phyloP scores from a whole-genome alignment of 2,113 vertebrate genomes.

The Noctilio leporinus region DNA sequence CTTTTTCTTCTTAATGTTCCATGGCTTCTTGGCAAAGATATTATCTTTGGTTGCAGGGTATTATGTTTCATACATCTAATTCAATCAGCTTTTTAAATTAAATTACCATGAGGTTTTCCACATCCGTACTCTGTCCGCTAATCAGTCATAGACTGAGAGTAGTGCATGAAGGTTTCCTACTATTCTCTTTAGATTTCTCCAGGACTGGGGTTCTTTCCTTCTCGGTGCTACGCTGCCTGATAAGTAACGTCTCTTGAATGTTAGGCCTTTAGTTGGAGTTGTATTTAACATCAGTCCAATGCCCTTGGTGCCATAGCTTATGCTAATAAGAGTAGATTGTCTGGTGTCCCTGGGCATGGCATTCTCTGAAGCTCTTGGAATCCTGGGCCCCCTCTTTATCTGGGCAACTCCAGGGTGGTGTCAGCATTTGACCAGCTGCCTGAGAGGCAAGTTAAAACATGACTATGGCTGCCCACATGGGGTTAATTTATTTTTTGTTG shows the following conservation, averaged over 20 bases:
- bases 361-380: not conserved
- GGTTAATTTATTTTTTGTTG: not conserved
- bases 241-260: not conserved
- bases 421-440: not conserved
- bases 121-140: not conserved
- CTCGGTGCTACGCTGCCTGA: not conserved
- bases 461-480: rapidly evolving
- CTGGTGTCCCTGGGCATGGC: no score
- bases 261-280: not conserved
- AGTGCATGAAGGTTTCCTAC: not conserved
- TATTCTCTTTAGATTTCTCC: not conserved
- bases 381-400: not conserved
- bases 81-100: not conserved
- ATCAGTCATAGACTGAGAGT: not conserved
- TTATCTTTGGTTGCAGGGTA: not conserved
- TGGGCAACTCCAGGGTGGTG: not conserved
- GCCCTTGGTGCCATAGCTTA: not conserved
- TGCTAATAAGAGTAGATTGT: rapidly evolving
- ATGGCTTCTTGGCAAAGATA: not conserved
- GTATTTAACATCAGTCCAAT: not conserved
- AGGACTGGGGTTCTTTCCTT: no score
- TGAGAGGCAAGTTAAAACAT: not conserved
- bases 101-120: not conserved
- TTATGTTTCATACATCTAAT: not conserved
- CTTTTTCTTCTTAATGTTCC: not conserved